These are phyloP conservation scores for Drosophila lowei DNA, from an alignment of 1,140 invertebrate species.

Conservation along the genomic window DNA sequence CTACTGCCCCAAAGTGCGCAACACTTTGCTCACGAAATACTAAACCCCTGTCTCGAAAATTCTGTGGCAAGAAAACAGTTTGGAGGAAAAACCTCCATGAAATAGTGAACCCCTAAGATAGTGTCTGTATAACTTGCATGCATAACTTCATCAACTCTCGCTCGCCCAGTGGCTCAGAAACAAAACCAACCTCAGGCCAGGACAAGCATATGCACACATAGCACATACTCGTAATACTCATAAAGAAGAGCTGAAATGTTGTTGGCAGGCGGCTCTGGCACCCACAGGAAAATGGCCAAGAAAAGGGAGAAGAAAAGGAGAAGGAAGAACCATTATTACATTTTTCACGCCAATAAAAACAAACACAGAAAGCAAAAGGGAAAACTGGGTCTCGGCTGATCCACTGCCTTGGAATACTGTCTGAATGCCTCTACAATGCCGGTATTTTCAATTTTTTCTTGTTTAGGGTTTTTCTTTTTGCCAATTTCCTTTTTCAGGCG, in stretches of 20 bases:
- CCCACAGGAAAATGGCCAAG: slow-evolving; percentile 16
- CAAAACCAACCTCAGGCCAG: slow-evolving; percentile 32
- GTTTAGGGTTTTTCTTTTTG: slow-evolving; percentile 29
- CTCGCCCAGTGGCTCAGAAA: slow-evolving; percentile 15
- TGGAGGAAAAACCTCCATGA: slow-evolving; percentile 36
- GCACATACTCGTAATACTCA: slow-evolving; percentile 17
- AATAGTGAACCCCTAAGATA: slow-evolving; percentile 16
- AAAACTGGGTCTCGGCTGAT: slow-evolving; percentile 37
- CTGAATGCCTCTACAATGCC: slow-evolving; percentile 16
- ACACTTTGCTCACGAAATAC: not conserved
- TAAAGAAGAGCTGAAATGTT: slow-evolving; percentile 36
- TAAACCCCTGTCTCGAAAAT: too few species aligned
- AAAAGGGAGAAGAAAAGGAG: too few species aligned
- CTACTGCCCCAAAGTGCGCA: slow-evolving; percentile 13
- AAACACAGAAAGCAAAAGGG: slow-evolving; percentile 60
- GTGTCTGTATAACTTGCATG: slow-evolving; percentile 58
- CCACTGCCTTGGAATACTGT: slow-evolving; percentile 40
- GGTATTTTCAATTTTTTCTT: slow-evolving; percentile 17
- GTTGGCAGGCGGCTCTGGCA: slow-evolving; percentile 29
- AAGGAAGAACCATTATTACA: slow-evolving; percentile 60
- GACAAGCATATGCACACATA: too few species aligned
- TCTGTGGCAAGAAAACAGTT: too few species aligned
- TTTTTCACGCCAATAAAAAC: slow-evolving; percentile 79
- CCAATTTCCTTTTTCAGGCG: slow-evolving; percentile 58
- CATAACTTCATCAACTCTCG: slow-evolving; percentile 68